A percentile compares a stretch with the other conserved stretches of the same genome.
Conservation (phyloP, 2,888 invertebrate genomes). For the Cylindroiulus punctatus region DNA sequence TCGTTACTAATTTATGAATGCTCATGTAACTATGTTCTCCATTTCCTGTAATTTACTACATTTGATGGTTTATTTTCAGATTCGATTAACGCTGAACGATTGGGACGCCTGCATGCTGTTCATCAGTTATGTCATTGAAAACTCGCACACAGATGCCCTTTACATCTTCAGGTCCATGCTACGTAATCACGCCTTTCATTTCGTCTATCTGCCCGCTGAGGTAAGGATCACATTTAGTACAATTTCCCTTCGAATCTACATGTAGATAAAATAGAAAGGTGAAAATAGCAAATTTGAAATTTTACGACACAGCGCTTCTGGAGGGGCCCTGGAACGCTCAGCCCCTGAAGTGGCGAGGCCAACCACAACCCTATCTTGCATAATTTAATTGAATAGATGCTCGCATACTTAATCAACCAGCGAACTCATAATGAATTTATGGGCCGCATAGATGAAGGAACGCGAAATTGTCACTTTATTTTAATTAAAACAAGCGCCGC, state of each 20-base stretch:
- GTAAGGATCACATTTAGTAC: neutral
- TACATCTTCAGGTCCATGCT: conserved; percentile 23
- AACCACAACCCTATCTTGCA: neutral
- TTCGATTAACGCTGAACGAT: conserved; percentile 15
- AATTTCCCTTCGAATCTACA: neutral
- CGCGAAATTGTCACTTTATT: conserved; percentile 14
- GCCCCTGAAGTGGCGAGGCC: neutral
- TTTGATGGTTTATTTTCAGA: neutral
- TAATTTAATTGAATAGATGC: conserved; percentile 23
- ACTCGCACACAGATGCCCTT: neutral
- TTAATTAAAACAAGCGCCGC: neutral
- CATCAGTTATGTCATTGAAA: neutral
- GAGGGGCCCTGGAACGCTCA: no score
- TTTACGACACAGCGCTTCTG: neutral
- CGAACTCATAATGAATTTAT: conserved; percentile 17
- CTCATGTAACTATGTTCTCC: neutral
- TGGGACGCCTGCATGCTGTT: neutral
- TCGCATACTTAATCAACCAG: conserved; percentile 12
- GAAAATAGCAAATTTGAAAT: neutral
- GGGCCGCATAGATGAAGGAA: neutral
- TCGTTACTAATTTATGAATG: neutral
- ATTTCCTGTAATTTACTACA: neutral
- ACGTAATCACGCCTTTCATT: conserved; percentile 8
- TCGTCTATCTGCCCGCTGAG: conserved; percentile 7
- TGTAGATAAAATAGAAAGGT: no score